A percentile compares a stretch with the other conserved stretches of the same genome.
phyloP scores from a whole-genome alignment of 2,888 invertebrate species.

The Neoscelio sp. region DNA sequence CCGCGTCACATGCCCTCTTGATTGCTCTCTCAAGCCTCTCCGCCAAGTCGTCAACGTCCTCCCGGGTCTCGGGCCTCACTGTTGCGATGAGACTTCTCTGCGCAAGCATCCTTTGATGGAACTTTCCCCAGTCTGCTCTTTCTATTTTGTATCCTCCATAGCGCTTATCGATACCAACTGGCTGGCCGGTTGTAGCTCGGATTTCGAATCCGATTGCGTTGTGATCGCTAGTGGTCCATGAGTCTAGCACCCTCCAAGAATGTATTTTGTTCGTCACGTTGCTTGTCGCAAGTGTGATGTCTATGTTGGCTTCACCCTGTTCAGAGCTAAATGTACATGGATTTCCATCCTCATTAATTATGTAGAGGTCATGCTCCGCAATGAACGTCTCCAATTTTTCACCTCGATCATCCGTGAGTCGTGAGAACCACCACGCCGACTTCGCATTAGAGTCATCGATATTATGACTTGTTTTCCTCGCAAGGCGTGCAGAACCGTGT shows the following conservation, averaged over 20 bases:
- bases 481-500: background rate
- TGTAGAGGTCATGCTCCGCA: background rate
- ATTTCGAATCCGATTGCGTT: too few relatives aligned
- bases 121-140: slow-evolving; percentile 40
- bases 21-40: too few relatives aligned
- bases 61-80: too few relatives aligned
- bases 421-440: slow-evolving; percentile 3
- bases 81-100: background rate
- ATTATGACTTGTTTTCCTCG: slow-evolving; percentile 18
- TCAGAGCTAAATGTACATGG: background rate
- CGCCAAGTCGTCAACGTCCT: background rate
- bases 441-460: slow-evolving; percentile 38
- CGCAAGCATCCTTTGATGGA: background rate
- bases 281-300: slow-evolving; percentile 24
- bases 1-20: too few relatives aligned
- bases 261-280: background rate
- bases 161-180: too few relatives aligned
- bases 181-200: too few relatives aligned
- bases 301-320: slow-evolving; percentile 20
- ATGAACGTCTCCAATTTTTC: slow-evolving; percentile 9
- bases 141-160: slow-evolving; percentile 13
- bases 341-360: background rate
- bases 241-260: background rate
- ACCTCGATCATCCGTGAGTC: background rate
- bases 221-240: slow-evolving; percentile 42